These are phyloP conservation scores for Amiota minor DNA, from an alignment of 2,888 invertebrate genomes.

Conservation along the genomic window DNA sequence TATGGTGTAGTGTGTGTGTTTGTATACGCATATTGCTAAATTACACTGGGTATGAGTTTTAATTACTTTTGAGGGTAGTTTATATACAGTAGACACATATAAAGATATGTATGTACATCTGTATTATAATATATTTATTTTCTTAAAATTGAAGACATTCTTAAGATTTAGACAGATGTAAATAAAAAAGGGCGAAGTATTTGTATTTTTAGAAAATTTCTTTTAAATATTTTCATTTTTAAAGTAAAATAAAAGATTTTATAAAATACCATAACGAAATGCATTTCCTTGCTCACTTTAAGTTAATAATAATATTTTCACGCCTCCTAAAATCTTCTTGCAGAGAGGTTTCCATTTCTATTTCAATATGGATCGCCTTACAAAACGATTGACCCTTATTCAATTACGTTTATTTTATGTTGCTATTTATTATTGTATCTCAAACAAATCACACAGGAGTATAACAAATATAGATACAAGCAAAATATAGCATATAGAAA, in stretches of 20 bases:
- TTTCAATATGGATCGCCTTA: slow-evolving; percentile 28
- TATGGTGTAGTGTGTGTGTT: slow-evolving; percentile 7
- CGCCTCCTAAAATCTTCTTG: neutral
- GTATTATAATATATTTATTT: neutral
- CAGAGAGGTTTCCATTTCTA: neutral
- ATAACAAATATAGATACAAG: slow-evolving; percentile 5
- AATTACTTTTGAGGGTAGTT: slow-evolving; percentile 67
- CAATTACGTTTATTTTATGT: slow-evolving; percentile 52
- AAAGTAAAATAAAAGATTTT: no score
- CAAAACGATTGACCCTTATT: slow-evolving; percentile 46
- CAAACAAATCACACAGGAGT: slow-evolving; percentile 42
- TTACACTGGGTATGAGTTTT: slow-evolving; percentile 50
- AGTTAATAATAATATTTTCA: slow-evolving; percentile 21
- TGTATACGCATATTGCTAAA: slow-evolving; percentile 11
- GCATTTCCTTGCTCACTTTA: slow-evolving; percentile 5
- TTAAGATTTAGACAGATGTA: neutral
- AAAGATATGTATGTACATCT: neutral
- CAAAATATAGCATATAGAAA: neutral
- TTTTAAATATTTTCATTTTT: neutral
- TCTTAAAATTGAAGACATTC: neutral
- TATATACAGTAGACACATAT: slow-evolving; percentile 28
- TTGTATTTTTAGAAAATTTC: neutral
- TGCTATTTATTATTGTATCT: slow-evolving; percentile 38
- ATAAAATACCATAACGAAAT: neutral
- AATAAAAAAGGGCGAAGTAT: neutral